Conservation (phyloP, 2,888 invertebrate species). For the Ichneumoninae sp. region DNA sequence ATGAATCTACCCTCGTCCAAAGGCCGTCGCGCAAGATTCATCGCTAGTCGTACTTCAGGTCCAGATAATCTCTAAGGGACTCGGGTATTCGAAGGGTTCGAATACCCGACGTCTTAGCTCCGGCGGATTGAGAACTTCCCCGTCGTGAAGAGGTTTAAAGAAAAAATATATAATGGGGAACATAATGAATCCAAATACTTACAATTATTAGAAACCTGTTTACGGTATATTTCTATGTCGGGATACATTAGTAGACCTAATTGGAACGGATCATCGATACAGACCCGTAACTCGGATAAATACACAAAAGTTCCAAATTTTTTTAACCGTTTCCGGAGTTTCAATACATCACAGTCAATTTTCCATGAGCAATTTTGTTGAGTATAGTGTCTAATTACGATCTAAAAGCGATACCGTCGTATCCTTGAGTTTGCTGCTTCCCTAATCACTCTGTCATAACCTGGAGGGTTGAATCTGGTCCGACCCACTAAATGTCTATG, state of each 20-base stretch:
- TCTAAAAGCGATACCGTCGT: not conserved
- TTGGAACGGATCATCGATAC: not conserved
- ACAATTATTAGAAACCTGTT: slow-evolving; percentile 31
- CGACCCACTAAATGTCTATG: too few relatives aligned
- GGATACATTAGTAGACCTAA: slow-evolving; percentile 1
- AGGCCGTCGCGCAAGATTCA: not conserved
- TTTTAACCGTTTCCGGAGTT: not conserved
- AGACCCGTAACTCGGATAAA: not conserved
- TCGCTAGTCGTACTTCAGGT: slow-evolving; percentile 88
- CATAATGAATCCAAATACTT: not conserved
- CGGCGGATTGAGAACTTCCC: slow-evolving; percentile 85
- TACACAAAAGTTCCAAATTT: not conserved
- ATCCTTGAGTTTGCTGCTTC: not conserved
- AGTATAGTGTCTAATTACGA: not conserved
- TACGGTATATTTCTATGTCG: slow-evolving; percentile 5
- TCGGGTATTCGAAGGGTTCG: slow-evolving; percentile 88
- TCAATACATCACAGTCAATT: slow-evolving; percentile 34
- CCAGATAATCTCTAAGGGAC: slow-evolving; percentile 89
- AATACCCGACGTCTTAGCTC: slow-evolving; percentile 91
- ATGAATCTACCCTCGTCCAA: too few relatives aligned
- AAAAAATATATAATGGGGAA: slow-evolving; percentile 2
- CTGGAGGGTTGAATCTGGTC: too few relatives aligned
- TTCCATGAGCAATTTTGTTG: slow-evolving; percentile 4
- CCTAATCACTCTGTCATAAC: too few relatives aligned
- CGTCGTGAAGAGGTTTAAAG: slow-evolving; percentile 11